These are phyloP conservation scores for Dendrocopos noguchii DNA, from an alignment of 2,113 vertebrate genomes.

Conservation along the genomic window DNA sequence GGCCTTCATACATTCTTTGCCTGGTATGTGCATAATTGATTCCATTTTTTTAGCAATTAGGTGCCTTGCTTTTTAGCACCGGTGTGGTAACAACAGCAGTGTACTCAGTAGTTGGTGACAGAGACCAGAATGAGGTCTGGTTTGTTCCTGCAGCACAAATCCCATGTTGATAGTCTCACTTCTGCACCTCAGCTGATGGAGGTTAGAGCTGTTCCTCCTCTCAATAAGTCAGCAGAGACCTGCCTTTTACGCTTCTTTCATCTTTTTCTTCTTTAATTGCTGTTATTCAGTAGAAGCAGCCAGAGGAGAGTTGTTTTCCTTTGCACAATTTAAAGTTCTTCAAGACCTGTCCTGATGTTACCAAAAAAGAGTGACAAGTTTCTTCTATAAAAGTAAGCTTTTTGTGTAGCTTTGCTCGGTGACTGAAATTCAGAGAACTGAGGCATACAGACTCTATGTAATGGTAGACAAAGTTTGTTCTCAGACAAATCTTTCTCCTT, in stretches of 20 bases:
- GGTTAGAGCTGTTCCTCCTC: constrained; percentile 68
- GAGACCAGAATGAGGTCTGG: constrained; percentile 60
- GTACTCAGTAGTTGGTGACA: not conserved
- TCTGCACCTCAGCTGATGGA: constrained; percentile 55
- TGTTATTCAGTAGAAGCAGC: not conserved
- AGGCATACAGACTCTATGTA: not conserved
- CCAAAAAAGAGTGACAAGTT: not conserved
- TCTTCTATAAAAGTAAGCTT: constrained; percentile 5
- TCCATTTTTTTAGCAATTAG: not conserved
- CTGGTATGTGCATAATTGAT: constrained; percentile 78
- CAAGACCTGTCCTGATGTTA: not conserved
- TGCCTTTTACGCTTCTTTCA: constrained; percentile 39
- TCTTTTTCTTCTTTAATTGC: constrained; percentile 33
- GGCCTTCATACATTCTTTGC: constrained; percentile 91
- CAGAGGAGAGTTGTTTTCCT: not conserved
- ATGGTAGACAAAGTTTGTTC: not conserved
- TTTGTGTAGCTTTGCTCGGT: not conserved
- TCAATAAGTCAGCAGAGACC: constrained; percentile 73
- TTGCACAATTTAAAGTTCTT: constrained; percentile 11
- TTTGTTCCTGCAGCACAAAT: constrained; percentile 69
- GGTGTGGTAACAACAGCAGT: not conserved
- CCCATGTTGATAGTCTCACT: constrained; percentile 63
- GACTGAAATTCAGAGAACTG: not conserved
- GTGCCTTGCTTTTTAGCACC: not conserved
- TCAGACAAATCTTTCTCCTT: not conserved